Percentiles rank a stretch among this genome's conserved stretches.
Evolutionary conservation across 2,797 vertebrate genomes (phyloP).

Genomic region (Anniella stebbinsi): DNA sequence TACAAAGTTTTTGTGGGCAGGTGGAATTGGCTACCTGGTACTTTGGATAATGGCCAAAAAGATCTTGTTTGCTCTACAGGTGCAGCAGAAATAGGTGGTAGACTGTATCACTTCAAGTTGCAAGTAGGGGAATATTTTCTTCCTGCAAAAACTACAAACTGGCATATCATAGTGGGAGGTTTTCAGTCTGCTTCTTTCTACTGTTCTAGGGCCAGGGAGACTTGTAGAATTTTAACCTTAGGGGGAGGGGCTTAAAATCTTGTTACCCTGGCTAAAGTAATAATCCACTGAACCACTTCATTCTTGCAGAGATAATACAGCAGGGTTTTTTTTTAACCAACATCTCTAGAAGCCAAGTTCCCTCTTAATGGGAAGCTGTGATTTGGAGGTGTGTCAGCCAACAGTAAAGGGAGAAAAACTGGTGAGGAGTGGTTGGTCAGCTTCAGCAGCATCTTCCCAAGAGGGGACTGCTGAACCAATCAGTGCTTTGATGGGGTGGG

Average conservation of each 20-base stretch:
- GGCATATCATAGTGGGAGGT: neutral
- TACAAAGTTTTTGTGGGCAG: neutral
- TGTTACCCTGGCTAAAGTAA: too few relatives aligned
- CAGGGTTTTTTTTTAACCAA: neutral
- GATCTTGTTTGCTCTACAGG: neutral
- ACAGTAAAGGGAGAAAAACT: too few relatives aligned
- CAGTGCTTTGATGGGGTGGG: too few relatives aligned
- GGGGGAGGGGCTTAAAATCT: too few relatives aligned
- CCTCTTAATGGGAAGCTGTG: too few relatives aligned
- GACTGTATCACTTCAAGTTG: neutral
- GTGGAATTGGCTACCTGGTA: neutral
- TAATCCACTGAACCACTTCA: too few relatives aligned
- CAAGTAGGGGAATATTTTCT: neutral
- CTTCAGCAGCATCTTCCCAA: too few relatives aligned
- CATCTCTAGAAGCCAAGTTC: neutral
- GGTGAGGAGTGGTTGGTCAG: too few relatives aligned
- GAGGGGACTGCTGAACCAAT: too few relatives aligned
- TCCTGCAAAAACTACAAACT: neutral
- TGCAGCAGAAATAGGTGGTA: neutral
- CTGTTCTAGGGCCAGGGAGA: neutral
- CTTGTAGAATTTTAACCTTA: too few relatives aligned
- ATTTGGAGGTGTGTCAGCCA: too few relatives aligned
- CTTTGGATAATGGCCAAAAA: neutral
- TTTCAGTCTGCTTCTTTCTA: neutral
- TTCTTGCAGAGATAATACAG: too few relatives aligned